A percentile compares a stretch with the other conserved stretches of the same genome.
phyloP scores from a whole-genome alignment of 2,888 invertebrate genomes.

The Drosophila mayaguana region DNA sequence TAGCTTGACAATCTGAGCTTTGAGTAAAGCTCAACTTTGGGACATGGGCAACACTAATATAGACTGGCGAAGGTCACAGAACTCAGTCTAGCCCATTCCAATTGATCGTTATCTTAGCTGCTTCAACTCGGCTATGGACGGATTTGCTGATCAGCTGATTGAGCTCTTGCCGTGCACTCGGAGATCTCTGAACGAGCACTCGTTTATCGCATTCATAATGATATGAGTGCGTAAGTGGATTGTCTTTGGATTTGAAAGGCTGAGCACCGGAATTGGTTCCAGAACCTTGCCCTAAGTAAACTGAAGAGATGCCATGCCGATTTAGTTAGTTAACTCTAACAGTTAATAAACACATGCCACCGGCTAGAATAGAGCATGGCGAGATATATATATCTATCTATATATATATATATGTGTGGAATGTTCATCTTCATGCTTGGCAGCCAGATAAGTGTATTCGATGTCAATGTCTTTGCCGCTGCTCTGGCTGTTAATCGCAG shows the following conservation, averaged over 20 bases:
- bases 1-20: not conserved
- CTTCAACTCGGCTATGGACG: not conserved
- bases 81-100: not conserved
- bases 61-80: not conserved
- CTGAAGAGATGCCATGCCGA: conserved; percentile 30
- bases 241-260: conserved; percentile 32
- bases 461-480: conserved; percentile 45
- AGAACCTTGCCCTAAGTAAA: conserved; percentile 54
- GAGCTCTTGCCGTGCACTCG: not conserved
- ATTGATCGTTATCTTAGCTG: too few relatives aligned
- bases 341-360: conserved; percentile 74
- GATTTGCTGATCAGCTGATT: not conserved
- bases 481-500: conserved; percentile 59
- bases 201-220: conserved; percentile 10
- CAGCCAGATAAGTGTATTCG: conserved; percentile 39
- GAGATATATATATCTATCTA: not conserved
- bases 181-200: conserved; percentile 7
- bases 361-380: not conserved
- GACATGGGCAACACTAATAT: not conserved
- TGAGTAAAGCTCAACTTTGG: not conserved
- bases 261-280: conserved; percentile 49
- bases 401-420: conserved; percentile 1
- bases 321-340: conserved; percentile 81
- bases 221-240: conserved; percentile 3
- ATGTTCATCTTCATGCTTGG: conserved; percentile 66